Base-by-base conservation (phyloP, 2,888 invertebrate genomes). In the Limenitis camilla region DNA sequence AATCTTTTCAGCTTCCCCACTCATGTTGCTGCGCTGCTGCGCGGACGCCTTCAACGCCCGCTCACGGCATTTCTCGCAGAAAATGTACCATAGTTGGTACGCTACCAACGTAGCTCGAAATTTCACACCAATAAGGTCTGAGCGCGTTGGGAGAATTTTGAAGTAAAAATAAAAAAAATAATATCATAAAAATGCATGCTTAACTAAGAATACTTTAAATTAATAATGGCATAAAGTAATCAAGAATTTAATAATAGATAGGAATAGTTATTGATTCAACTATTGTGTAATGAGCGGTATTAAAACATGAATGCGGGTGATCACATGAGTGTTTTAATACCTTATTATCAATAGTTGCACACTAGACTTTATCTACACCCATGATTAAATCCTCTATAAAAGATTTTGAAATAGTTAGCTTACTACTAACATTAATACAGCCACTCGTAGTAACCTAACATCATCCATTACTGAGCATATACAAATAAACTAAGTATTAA, bases 51-150 rank as follows among this genome's bases (percentile, higher is more conserved):
- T 81, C 11, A 84, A 59, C 1, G 74, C 94, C 66, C 93, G 94
- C 48, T 96, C 95, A 6, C 96, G 92, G 72, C 99, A 99, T 40
- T 89, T 89, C 71, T 97, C 96, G 81, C 99, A 99, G 73, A 96
- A 92, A 30, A 98, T 89, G 77, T 98, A 98, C 95, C 97, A 97
- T 10, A 95, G 92, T 58, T 92, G 92, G 39, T 90, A 90, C 42
- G 86, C 89, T 88, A 69, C 59, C 68, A 65, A 59, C 49, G 71
- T 56, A 59, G 62, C 65, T 46, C 62, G 62, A 49, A 64, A 62
- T 62, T 64, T 65, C 60, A 65, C 62, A 60, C 63, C 62, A 54
- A 61, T 60, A 55, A 59, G 59, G 60, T 64, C 63, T 64, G 58
- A 40, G 40, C 54, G 41, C 38, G 44, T 48, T 48, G 51, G 36